Base-by-base conservation (phyloP, 2,797 vertebrate species). In the Poecilia wingei region DNA sequence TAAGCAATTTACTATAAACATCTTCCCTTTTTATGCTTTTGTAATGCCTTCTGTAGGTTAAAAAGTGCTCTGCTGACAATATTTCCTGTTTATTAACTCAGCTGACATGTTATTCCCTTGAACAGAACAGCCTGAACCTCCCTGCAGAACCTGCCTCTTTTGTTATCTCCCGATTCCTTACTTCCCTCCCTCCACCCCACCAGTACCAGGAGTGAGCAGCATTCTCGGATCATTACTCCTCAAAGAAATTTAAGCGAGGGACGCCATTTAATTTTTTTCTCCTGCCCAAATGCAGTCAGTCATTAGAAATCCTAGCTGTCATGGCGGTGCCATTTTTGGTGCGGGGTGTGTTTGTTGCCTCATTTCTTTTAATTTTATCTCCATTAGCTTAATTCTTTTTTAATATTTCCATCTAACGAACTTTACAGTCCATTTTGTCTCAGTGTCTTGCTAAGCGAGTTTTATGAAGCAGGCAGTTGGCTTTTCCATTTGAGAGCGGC, bases 291-390 rank as follows among this genome's bases (percentile, higher is more conserved):
- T 96, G 97, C 97, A 97, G 97, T 99, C 97, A 94, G 98, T 99
- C 98, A 99, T 99, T 99, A 99, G 98, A 97, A 99, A 98, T 98
- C 97, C 97, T 96, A 96, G 98, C 98, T 99, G 98, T 99, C 98
- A 98, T 94, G 96, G 95, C 95, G 93, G 96, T 97, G 97, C 98
- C 98, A 96, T 99, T 99, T 99, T 98, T 97, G 98, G 97, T 97
- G 97, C 97, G 96, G 97, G 97, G 98, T 99, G 98, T 99, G 98
- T 99, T 99, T 99, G 98, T 99, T 99, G 98, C 97, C 98, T 99
- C 98, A 99, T 99, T 99, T 99, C 98, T 99, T 99, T 99, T 99
- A 99, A 99, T 99, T 99, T 99, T 98, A 99, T 99, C 98, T 99
- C 98, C 98, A 99, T 99, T 99, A 99, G 98, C 98, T 99, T 99